Base-by-base conservation (phyloP, 2,797 vertebrate species). In the Bradypus variegatus region DNA sequence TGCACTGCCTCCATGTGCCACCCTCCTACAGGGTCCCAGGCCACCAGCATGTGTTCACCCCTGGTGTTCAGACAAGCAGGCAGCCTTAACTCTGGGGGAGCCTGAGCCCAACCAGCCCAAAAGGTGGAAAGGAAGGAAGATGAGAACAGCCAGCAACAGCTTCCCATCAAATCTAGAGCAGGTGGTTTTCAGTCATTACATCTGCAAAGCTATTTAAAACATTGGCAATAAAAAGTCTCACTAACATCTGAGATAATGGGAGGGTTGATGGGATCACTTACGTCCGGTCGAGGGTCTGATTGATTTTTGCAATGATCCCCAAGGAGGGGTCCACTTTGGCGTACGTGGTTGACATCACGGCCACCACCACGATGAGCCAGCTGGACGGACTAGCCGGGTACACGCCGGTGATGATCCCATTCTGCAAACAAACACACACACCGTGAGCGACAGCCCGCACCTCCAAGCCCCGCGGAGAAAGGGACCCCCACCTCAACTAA, bases 361-460 rank as follows among this genome's bases (percentile, higher is more conserved):
- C 98, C 91, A 98, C 98, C 33, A 99, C 98, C 94, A 99, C 99
- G 23, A 99, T 97, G 78, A 99, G 96, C 97, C 99, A 99, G 23
- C 99, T 99, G 77, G 97, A 98, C 31, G 99, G 99, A 95, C 98
- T 99, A 36, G 98, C 99, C 0, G 99, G 99, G 95, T 99, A 99
- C 94, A 99, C 99, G 0, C 99, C 99, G 0, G 99, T 99, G 98
- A 99, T 98, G 82, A 99, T 98, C 64, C 98, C 98, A 0, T 98
- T 98, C 98, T 98, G 93, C 4, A 96, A 96, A 95, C 38, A 93
- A 92, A 94, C 41, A 33, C 0, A 14, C 1, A 0, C 3, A 9
- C 50, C 1, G 0, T 95, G 41, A 95, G 90, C 38, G 2, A 7
- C 0, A 10, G 0, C n/a, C 41, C 14, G 3, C 25, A 5, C 31